Evolutionary conservation across 2,797 vertebrate species (phyloP), one percentile per base, ranked within the genome.

Genomic region (Alfaro cultratus): DNA sequence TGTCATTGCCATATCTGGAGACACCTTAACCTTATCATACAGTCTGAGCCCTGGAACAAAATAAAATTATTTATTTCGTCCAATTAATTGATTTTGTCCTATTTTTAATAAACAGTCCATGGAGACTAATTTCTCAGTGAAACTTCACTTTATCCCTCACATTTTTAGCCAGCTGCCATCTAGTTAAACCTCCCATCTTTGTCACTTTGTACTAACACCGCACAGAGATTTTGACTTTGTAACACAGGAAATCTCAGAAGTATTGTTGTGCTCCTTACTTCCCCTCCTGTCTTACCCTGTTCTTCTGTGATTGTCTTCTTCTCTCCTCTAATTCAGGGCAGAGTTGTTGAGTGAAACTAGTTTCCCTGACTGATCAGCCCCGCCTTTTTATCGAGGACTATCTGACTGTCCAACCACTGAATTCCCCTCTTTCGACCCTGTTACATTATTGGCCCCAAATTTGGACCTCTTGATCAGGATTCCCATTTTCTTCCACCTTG

Each of bases 281-380:
- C 81, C 85, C 85, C 75, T 86, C 75, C 60, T 89, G 84, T 87
- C 85, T 92, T 93, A 93, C 89, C 79, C 89, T 93, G 85, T 88
- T 93, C 91, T 95, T 95, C 85, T 95, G 86, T 92, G 90, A 88
- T 91, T 96, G 83, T 96, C 93, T 96, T 96, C 94, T 95, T 96
- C 91, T 96, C 94, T 96, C 89, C 92, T 96, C 91, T 96, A 95
- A 96, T 96, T 95, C 94, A 96, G 96, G 96, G 95, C 95, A 96
- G 96, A 96, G 89, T 96, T 96, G 95, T 96, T 96, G 96, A 96
- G 96, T 95, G 96, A 96, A 94, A 96, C 95, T 96, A 96, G 96
- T 96, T 96, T 96, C 93, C 96, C 95, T 93, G 96, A 96, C 95
- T 96, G 96, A 96, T 94, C 96, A 93, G 90, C 92, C 92, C 93